phyloP scores from a whole-genome alignment of 2,888 invertebrate genomes.

The Drosophila silvestris region DNA sequence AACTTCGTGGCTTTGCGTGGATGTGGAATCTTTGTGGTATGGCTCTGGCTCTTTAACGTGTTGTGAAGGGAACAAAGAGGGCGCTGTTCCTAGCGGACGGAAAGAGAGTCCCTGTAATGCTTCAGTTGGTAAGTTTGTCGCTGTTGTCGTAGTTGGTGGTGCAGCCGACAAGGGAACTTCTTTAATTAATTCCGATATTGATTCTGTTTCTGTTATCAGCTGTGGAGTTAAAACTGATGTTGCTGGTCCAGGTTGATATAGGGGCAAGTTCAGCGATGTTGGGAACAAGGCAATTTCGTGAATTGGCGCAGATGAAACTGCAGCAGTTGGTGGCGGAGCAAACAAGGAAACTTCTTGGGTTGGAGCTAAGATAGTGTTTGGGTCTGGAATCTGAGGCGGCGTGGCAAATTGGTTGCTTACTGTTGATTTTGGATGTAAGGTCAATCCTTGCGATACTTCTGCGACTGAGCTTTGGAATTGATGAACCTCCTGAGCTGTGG shows the following conservation, averaged over 20 bases:
- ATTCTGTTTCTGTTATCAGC: not conserved
- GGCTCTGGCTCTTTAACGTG: not conserved
- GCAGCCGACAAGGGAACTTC: conserved; percentile 38
- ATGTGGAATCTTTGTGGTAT: not conserved
- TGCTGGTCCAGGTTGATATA: conserved; percentile 2
- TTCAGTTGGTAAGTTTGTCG: not conserved
- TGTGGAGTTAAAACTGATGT: not conserved
- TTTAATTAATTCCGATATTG: not conserved
- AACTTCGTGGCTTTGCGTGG: not conserved
- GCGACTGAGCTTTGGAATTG: not conserved
- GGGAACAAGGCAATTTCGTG: conserved; percentile 8
- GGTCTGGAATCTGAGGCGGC: conserved; percentile 10
- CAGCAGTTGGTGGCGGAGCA: conserved; percentile 11
- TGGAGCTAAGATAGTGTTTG: not conserved
- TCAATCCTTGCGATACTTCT: conserved; percentile 2
- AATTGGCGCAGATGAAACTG: not conserved
- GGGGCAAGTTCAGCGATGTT: conserved; percentile 5
- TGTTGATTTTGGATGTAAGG: conserved; percentile 14
- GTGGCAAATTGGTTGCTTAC: not conserved
- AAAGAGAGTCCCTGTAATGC: conserved; percentile 3
- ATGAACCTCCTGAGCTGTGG: not conserved
- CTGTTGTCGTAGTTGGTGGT: conserved; percentile 15
- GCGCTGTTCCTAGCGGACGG: conserved; percentile 14
- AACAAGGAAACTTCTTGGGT: conserved; percentile 10
- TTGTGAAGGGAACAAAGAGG: conserved; percentile 32